Percentiles rank a stretch among this genome's conserved stretches.
phyloP scores from a whole-genome alignment of 2,797 vertebrate species.

The Kryptolebias ocellatus region DNA sequence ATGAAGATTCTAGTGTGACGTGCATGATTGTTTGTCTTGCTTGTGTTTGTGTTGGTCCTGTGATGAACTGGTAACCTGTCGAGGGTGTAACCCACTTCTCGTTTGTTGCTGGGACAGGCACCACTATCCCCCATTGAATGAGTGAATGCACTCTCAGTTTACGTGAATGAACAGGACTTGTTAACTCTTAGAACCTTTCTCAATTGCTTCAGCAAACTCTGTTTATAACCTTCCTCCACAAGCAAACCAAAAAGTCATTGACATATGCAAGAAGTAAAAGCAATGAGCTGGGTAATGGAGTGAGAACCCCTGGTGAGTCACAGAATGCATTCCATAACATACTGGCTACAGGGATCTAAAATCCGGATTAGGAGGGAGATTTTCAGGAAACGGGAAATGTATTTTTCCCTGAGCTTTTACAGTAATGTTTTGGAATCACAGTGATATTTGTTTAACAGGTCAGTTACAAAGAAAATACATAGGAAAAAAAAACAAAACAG shows the following conservation, averaged over 20 bases:
- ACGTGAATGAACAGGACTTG: too few species aligned
- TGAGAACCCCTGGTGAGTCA: conserved; percentile 3
- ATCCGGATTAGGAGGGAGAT: background rate
- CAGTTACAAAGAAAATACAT: background rate
- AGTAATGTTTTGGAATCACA: background rate
- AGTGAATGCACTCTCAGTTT: too few species aligned
- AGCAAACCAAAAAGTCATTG: background rate
- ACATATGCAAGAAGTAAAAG: conserved; percentile 18
- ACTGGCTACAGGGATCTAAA: background rate
- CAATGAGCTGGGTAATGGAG: conserved; percentile 33
- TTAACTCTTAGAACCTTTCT: background rate
- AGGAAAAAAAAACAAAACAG: background rate
- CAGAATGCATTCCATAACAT: conserved; percentile 6
- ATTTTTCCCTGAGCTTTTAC: background rate
- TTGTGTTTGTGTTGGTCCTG: too few species aligned
- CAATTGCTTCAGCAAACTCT: background rate
- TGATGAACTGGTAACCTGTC: too few species aligned
- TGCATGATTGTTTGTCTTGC: too few species aligned
- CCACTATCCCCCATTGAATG: too few species aligned
- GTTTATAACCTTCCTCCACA: background rate
- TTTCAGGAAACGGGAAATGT: conserved; percentile 1
- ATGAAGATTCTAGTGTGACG: too few species aligned
- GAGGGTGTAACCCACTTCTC: too few species aligned
- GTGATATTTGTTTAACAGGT: background rate
- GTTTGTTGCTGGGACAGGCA: too few species aligned